Percentiles rank a stretch among this genome's conserved stretches.
phyloP scores from a whole-genome alignment of 2,888 invertebrate genomes.

The Callimorpha dominula region DNA sequence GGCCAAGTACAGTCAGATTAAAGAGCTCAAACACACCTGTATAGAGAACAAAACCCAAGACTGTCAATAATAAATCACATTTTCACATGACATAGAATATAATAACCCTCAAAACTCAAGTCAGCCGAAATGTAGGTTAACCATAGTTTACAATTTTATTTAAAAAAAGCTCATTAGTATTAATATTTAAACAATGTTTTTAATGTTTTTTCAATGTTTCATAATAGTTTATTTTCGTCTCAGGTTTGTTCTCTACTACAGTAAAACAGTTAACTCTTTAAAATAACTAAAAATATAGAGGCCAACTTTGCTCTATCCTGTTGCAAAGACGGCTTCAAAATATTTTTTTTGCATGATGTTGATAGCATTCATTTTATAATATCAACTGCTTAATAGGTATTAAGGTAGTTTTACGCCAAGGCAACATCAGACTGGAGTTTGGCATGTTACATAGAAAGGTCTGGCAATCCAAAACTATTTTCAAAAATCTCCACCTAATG shows the following conservation, averaged over 20 bases:
- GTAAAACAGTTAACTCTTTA: slow-evolving; percentile 42
- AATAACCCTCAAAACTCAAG: neutral
- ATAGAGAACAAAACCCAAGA: slow-evolving; percentile 76
- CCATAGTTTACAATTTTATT: neutral
- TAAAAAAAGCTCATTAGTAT: neutral
- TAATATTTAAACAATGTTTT: neutral
- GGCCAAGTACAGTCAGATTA: slow-evolving; percentile 65
- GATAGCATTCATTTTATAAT: slow-evolving; percentile 17
- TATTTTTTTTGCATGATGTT: slow-evolving; percentile 7
- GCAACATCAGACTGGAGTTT: neutral
- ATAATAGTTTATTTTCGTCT: slow-evolving; percentile 41
- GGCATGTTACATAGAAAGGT: neutral
- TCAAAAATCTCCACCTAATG: neutral
- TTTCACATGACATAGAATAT: neutral
- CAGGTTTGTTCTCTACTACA: slow-evolving; percentile 58
- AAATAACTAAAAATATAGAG: slow-evolving; percentile 52
- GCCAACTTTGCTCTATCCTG: slow-evolving; percentile 53
- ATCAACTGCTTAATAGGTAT: slow-evolving; percentile 20
- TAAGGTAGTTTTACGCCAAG: slow-evolving; percentile 6
- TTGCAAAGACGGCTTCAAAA: slow-evolving; percentile 63
- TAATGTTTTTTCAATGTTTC: neutral
- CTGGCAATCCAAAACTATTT: neutral
- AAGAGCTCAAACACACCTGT: slow-evolving; percentile 69
- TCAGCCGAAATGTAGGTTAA: neutral
- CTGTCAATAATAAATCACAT: slow-evolving; percentile 27